Conservation (phyloP, 2,113 vertebrate genomes). For the Petromus typicus region DNA sequence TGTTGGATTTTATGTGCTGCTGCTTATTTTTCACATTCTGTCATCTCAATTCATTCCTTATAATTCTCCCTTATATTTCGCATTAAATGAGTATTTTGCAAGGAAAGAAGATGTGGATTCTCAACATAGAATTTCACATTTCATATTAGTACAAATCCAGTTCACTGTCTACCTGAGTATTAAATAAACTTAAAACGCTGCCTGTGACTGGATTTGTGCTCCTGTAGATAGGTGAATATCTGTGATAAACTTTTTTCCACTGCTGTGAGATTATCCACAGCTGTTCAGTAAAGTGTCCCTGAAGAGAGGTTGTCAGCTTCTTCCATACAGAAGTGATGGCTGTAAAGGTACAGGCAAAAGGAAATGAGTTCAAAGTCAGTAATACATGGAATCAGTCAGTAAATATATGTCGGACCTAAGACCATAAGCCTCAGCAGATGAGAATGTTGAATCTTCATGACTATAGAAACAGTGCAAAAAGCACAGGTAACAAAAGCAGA, state of each 20-base stretch:
- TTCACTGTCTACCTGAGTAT: not conserved
- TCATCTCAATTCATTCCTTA: constrained; percentile 5
- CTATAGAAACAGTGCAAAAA: not conserved
- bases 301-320: not conserved
- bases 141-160: constrained; percentile 44
- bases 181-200: not conserved
- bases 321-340: not conserved
- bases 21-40: not conserved
- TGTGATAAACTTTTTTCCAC: not conserved
- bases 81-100: constrained; percentile 21
- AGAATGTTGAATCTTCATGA: not conserved
- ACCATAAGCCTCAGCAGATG: not conserved
- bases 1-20: not conserved
- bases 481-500: not conserved
- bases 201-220: not conserved
- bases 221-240: not conserved
- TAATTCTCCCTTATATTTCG: constrained; percentile 29
- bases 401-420: not conserved
- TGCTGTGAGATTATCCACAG: not conserved
- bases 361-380: not conserved
- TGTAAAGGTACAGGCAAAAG: not conserved
- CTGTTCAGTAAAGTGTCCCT: not conserved
- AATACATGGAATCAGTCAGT: not conserved
- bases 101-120: constrained; percentile 12
- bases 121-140: constrained; percentile 31